Evolutionary conservation across 2,113 vertebrate genomes (phyloP).

Genomic region (Dicaeum eximium): DNA sequence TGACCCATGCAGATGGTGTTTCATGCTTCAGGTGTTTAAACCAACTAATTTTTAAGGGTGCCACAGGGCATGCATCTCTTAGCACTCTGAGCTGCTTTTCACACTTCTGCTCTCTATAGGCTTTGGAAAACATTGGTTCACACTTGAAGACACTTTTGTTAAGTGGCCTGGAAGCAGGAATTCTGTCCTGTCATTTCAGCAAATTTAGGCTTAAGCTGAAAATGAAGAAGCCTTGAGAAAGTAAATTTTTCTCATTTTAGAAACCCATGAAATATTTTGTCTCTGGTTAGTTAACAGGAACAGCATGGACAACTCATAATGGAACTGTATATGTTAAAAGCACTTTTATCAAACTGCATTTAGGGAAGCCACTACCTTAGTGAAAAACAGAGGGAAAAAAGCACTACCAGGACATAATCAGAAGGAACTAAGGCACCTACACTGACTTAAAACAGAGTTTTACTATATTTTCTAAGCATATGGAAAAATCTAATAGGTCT

Average conservation of each 20-base stretch:
- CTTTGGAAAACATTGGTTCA: slow-evolving; percentile 12
- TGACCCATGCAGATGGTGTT: not conserved
- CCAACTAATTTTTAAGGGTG: slow-evolving; percentile 5
- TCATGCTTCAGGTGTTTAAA: slow-evolving; percentile 44
- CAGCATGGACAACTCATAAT: not conserved
- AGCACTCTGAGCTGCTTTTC: slow-evolving; percentile 56
- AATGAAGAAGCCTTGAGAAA: not conserved
- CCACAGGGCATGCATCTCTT: slow-evolving; percentile 10
- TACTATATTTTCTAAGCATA: not conserved
- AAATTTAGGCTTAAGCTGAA: not conserved
- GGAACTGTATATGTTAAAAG: not conserved
- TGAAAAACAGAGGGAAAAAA: not conserved
- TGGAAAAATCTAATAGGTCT: not conserved
- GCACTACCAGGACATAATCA: not conserved
- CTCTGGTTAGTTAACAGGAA: not conserved
- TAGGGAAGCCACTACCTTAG: not conserved
- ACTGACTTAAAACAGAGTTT: not conserved
- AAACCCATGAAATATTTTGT: not conserved
- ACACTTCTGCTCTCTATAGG: slow-evolving; percentile 14
- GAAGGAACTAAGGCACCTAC: not conserved
- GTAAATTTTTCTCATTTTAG: not conserved
- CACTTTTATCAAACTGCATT: not conserved
- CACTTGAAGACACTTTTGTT: slow-evolving; percentile 9
- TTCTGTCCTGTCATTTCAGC: not conserved
- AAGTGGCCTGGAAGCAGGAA: slow-evolving; percentile 36